Base-by-base conservation (phyloP, 2,888 invertebrate species). In the Acronicta alni region DNA sequence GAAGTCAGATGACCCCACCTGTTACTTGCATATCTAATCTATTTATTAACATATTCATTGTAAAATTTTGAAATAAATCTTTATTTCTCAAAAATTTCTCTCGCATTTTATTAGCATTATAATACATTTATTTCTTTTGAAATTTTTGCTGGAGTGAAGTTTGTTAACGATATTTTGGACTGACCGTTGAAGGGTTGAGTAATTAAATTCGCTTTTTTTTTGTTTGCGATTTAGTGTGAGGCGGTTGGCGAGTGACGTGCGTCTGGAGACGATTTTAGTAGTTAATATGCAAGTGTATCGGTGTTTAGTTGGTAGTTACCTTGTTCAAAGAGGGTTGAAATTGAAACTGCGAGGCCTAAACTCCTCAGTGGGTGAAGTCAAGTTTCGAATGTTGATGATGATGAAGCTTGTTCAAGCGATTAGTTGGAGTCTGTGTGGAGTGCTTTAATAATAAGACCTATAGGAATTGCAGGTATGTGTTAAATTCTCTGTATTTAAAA, bases 1-100 rank as follows among this genome's bases (percentile, higher is more conserved):
- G 62, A 65, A 71, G 72, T 60, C 38, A 60, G 65, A 72, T 92
- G 91, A 92, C 92, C 91, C 77, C 91, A 93, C 92, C 93, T 93
- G 92, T 86, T 81, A 72, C 77, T 63, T 71, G 77, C 81, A 83
- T 81, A 77, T 64, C 77, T 84, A 84, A 84, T 84, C 82, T 76
- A 66, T 58, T 64, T 67, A 85, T 85, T 86, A 77, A 66, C 81
- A 82, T 76, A 75, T 53, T 65, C 70, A 64, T 72, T 69, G 58
- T 66, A 46, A 57, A 68, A 71, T 47, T 48, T 64, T 58, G 64
- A 59, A 67, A 72, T 57, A 72, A 73, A 81, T 74, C 72, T 59
- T 67, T 65, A 72, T 63, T 57, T 59, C 49, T 9, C n/a, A 46
- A 59, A 57, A 71, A 64, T 69, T 78, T 82, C 73, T 80, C 71